phyloP scores from a whole-genome alignment of 2,797 vertebrate species.

The Heliangelus exortis region DNA sequence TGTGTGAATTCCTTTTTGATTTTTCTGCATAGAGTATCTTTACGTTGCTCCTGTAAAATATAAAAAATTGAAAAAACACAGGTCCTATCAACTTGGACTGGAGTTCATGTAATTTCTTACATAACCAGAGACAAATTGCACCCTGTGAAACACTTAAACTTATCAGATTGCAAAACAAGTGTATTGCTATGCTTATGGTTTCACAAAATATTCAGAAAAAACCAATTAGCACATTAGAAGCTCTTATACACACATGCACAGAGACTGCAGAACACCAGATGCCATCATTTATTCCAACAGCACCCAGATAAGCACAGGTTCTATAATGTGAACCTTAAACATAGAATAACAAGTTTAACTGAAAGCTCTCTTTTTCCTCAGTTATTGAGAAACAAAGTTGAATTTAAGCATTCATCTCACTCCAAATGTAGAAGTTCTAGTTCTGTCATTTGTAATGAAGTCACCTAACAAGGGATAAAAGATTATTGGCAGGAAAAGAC shows the following conservation, averaged over 20 bases:
- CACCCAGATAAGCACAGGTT: neutral
- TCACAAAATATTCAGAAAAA: neutral
- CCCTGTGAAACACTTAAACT: neutral
- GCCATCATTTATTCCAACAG: neutral
- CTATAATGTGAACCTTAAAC: neutral
- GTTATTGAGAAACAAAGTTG: conserved; percentile 13
- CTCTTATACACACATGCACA: neutral
- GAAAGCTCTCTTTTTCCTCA: neutral
- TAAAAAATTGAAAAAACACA: neutral
- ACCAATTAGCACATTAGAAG: neutral
- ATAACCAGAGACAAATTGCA: neutral
- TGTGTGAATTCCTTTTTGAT: neutral
- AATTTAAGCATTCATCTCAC: neutral
- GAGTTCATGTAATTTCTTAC: neutral
- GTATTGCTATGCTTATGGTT: rapidly evolving
- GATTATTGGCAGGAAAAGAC: conserved; percentile 73
- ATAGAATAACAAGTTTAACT: neutral
- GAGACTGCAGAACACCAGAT: neutral
- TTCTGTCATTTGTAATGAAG: conserved; percentile 65
- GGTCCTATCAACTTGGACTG: neutral
- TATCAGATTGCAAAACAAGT: neutral
- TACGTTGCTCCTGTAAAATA: neutral
- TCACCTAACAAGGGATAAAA: conserved; percentile 76
- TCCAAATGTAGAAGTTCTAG: neutral
- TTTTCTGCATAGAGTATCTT: neutral